Evolutionary conservation across 1,140 invertebrate genomes (phyloP).

Genomic region (Dendroctonus valens): DNA sequence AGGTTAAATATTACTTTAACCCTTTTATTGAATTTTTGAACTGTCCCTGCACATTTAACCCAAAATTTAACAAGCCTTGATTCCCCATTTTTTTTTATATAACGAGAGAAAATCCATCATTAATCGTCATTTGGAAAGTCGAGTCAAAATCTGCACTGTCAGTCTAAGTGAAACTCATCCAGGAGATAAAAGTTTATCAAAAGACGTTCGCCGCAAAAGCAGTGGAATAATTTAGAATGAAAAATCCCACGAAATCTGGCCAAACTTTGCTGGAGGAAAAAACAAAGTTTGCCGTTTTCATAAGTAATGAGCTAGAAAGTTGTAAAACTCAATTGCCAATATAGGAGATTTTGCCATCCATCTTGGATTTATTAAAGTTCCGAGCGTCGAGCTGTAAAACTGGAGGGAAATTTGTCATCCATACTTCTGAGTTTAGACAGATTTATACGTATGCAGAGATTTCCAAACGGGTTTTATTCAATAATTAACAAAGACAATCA

Average conservation of each 20-base stretch:
- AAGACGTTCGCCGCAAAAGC: neutral
- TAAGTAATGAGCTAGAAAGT: constrained; percentile 30
- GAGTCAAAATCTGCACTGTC: neutral
- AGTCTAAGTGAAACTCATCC: neutral
- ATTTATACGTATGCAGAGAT: constrained; percentile 13
- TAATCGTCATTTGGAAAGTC: neutral
- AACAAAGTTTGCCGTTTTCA: constrained; percentile 30
- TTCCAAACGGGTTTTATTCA: too few relatives aligned
- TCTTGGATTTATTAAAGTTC: constrained; percentile 31
- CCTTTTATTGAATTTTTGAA: too few relatives aligned
- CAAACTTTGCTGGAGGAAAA: constrained; percentile 7
- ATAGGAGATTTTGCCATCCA: constrained; percentile 30
- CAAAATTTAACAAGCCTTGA: too few relatives aligned
- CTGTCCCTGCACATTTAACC: too few relatives aligned
- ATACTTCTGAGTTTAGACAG: constrained; percentile 19
- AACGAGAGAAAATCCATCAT: too few relatives aligned
- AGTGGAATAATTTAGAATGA: constrained; percentile 15
- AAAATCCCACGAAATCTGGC: constrained; percentile 6
- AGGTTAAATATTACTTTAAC: too few relatives aligned
- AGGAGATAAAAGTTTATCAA: constrained; percentile 13
- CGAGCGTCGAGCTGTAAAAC: constrained; percentile 26
- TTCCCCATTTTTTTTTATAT: too few relatives aligned
- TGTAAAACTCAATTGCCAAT: constrained; percentile 33
- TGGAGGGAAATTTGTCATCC: constrained; percentile 23
- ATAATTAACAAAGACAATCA: too few relatives aligned